Percentiles rank a stretch among this genome's conserved stretches.
Conservation (phyloP, 2,888 invertebrate species). For the Dendrolimus houi region DNA sequence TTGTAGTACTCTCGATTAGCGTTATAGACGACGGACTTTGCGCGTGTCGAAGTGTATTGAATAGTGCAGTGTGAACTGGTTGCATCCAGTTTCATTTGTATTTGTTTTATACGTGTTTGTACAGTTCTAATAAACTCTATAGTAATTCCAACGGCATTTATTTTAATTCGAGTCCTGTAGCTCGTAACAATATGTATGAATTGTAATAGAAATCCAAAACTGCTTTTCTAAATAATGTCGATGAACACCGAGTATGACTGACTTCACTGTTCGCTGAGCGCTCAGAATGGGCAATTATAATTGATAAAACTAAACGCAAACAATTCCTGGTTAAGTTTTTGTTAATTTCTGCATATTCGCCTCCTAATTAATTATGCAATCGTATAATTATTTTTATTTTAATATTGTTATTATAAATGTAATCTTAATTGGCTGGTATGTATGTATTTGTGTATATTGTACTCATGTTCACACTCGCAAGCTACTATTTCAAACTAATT, state of each 20-base stretch:
- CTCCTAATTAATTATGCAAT: background rate
- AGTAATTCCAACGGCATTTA: too few relatives aligned
- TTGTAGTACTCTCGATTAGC: too few relatives aligned
- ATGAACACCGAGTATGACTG: background rate
- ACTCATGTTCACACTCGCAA: background rate
- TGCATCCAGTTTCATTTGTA: too few relatives aligned
- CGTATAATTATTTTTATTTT: background rate
- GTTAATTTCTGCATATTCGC: background rate
- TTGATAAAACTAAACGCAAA: background rate
- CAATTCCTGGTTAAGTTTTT: background rate
- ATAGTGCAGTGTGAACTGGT: too few relatives aligned
- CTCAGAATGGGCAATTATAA: background rate
- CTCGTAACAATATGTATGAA: background rate
- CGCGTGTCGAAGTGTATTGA: too few relatives aligned
- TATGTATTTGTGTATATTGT: background rate
- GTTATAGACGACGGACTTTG: too few relatives aligned
- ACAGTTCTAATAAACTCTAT: too few relatives aligned
- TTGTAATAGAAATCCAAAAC: background rate
- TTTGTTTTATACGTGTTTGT: too few relatives aligned
- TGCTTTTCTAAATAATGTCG: background rate
- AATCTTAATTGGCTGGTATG: background rate
- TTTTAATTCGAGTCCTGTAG: too few relatives aligned
- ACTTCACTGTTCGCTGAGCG: background rate
- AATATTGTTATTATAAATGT: background rate
- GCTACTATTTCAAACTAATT: background rate